These are phyloP conservation scores for Holothuria leucospilota DNA, from an alignment of 53 echinoderm and acorn worm species.

Conservation along the genomic window DNA sequence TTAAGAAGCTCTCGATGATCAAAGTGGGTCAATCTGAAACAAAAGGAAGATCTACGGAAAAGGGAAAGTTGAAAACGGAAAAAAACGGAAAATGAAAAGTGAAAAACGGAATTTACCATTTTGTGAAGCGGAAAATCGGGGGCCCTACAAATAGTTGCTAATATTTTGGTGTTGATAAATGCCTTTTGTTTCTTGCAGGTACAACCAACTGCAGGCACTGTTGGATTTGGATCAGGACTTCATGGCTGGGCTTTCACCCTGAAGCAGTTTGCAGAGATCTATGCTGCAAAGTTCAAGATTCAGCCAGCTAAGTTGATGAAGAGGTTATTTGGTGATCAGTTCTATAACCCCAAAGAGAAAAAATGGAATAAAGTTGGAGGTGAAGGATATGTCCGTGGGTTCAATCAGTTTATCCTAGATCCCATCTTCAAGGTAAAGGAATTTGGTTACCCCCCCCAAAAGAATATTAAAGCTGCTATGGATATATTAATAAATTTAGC, in stretches of 20 bases:
- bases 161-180: too few relatives aligned
- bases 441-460: too few relatives aligned
- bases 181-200: constrained; percentile 53
- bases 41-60: too few relatives aligned
- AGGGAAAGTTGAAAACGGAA: too few relatives aligned
- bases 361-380: constrained; percentile 90
- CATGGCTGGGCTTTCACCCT: constrained; percentile 99
- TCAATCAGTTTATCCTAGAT: constrained; percentile 92
- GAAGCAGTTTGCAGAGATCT: constrained; percentile 98
- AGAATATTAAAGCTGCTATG: too few relatives aligned
- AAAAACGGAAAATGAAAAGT: too few relatives aligned
- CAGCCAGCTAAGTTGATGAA: constrained; percentile 95
- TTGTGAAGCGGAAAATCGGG: too few relatives aligned
- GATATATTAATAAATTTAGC: too few relatives aligned
- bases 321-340: constrained; percentile 94
- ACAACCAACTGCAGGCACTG: constrained; percentile 78
- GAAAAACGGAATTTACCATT: too few relatives aligned
- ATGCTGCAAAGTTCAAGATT: constrained; percentile 87
- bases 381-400: constrained; percentile 78
- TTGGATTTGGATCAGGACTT: constrained; percentile 95
- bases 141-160: too few relatives aligned
- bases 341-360: constrained; percentile 74
- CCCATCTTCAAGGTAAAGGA: constrained; percentile 91
- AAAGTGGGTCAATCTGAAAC: too few relatives aligned
- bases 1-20: too few relatives aligned